Conservation (phyloP, 2,797 vertebrate species). For the Clarias pachynema region DNA sequence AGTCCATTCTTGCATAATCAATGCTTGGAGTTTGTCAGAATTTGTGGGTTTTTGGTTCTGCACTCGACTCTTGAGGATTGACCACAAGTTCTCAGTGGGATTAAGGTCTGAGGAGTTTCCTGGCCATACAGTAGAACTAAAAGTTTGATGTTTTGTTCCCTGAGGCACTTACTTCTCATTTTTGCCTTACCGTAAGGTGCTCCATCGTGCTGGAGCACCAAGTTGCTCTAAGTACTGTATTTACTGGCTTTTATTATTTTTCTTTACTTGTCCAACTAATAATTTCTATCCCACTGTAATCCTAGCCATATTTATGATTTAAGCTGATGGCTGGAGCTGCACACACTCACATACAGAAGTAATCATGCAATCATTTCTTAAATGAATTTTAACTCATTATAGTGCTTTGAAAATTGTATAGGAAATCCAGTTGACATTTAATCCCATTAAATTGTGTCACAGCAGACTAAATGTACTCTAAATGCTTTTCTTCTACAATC, state of each 20-base stretch:
- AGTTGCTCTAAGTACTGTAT: not conserved
- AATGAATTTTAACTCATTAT: not conserved
- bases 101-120: too few relatives aligned
- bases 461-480: conserved; percentile 17
- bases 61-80: too few relatives aligned
- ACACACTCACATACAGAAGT: not conserved
- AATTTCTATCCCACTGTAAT: not conserved
- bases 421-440: not conserved
- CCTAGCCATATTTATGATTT: not conserved
- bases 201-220: too few relatives aligned
- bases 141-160: too few relatives aligned
- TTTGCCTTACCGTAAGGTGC: too few relatives aligned
- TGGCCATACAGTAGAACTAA: too few relatives aligned
- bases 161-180: too few relatives aligned
- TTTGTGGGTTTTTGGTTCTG: too few relatives aligned
- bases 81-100: too few relatives aligned
- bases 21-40: too few relatives aligned
- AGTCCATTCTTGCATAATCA: too few relatives aligned
- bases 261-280: not conserved
- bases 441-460: conserved; percentile 12
- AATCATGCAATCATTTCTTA: not conserved
- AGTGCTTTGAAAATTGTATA: not conserved
- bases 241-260: not conserved
- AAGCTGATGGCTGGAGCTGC: not conserved
- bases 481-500: not conserved